Evolutionary conservation across 2,888 invertebrate species (phyloP).

Genomic region (Embidobia sp.): DNA sequence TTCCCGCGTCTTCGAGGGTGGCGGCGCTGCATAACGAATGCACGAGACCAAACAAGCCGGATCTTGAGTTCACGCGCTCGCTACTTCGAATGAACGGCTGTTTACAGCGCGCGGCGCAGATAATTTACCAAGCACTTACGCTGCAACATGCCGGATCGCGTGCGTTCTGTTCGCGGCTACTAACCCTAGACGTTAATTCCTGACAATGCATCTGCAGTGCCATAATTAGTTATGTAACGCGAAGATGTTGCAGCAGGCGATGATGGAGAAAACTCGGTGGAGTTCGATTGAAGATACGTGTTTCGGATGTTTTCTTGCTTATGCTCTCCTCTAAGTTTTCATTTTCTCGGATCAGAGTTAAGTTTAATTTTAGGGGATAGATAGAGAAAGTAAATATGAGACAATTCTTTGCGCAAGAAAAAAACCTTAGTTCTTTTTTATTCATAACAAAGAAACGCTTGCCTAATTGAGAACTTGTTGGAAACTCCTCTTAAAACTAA

Average conservation of each 20-base stretch:
- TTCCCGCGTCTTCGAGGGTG: constrained; percentile 22
- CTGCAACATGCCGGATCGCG: neutral
- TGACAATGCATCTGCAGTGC: constrained; percentile 4
- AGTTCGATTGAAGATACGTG: neutral
- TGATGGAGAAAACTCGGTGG: neutral
- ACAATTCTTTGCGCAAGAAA: too few relatives aligned
- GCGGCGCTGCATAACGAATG: constrained; percentile 24
- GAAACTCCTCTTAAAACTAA: too few relatives aligned
- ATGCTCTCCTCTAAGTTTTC: too few relatives aligned
- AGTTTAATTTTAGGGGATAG: too few relatives aligned
- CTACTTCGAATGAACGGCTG: constrained; percentile 14
- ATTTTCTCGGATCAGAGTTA: too few relatives aligned
- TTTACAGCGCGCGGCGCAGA: constrained; percentile 3
- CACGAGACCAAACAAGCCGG: constrained; percentile 27
- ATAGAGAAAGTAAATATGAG: too few relatives aligned
- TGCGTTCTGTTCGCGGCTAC: constrained; percentile 5
- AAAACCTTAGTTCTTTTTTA: too few relatives aligned
- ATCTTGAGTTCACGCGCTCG: constrained; percentile 7
- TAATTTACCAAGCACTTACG: constrained; percentile 36
- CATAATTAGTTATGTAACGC: constrained; percentile 14
- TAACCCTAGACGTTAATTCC: too few relatives aligned
- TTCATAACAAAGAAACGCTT: too few relatives aligned
- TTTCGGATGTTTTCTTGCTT: too few relatives aligned
- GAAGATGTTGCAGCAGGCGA: constrained; percentile 1
- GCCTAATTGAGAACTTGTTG: too few relatives aligned